Base-by-base conservation (phyloP, 1,140 invertebrate species). In the Cheumatopsyche charites region DNA sequence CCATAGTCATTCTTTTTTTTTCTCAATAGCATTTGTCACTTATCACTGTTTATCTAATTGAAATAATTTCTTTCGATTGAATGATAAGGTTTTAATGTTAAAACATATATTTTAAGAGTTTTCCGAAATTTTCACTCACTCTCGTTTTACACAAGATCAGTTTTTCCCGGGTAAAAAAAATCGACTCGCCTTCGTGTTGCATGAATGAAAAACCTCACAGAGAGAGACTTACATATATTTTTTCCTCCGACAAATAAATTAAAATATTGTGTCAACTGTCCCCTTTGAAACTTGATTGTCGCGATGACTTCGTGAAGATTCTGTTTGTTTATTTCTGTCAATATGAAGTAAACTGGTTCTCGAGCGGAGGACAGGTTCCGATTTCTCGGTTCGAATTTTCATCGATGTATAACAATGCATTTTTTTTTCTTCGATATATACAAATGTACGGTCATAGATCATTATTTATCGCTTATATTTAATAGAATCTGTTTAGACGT, bases 231-330 rank as follows among this genome's bases (percentile, higher is more conserved):
- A 36, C 9, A 9, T 36, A 4, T 36, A 4, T 36, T 36, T 36
- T 36, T 36, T 36, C 29, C 29, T 36, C 29, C 9, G 29, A 36
- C 29, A 36, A 36, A 36, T 36, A 36, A 36, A 68, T 68, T 52
- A 72, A 72, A 72, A 72, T 72, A 72, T 72, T 66, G 70, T 72
- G 70, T 66, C 62, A 72, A 72, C 62, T 45, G 36, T 25, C 25
- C 42, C 23, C 45, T 19, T 36, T 61, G 62, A 12, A 70, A 71
- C 58, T 71, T 62, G 69, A 71, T 71, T 62, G 62, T 71, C 69
- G 43, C 55, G 69, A 52, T 63, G 69, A 71, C 69, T 71, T 42
- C 45, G 42, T 41, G 42, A 47, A 62, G 58, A 63, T 63, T 63
- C n/a, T 71, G 69, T 71, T 71, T 71, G 69, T 71, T 62, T 52